Conservation (phyloP, 2,888 invertebrate species). For the Cheilosia pagana region DNA sequence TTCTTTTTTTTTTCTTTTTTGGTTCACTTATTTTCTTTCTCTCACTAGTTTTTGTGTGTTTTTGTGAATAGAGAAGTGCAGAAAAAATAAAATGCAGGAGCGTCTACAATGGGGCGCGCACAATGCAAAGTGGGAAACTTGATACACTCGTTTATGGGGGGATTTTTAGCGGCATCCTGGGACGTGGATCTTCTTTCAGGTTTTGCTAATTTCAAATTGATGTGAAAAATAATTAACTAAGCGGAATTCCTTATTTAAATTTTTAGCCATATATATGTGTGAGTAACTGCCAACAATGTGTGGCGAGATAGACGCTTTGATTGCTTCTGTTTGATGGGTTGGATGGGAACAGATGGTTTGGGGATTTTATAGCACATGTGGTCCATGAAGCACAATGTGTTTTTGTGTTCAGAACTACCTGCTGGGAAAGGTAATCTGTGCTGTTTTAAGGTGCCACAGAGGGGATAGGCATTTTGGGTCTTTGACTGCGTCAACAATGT, state of each 20-base stretch:
- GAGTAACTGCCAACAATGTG: background rate
- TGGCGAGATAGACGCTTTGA: constrained; percentile 14
- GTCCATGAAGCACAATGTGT: background rate
- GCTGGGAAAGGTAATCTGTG: constrained; percentile 3
- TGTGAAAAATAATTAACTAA: constrained; percentile 75
- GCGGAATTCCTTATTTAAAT: constrained; percentile 70
- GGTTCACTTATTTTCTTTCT: constrained; percentile 30
- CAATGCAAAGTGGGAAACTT: constrained; percentile 69
- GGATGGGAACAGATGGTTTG: constrained; percentile 50
- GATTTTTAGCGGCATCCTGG: constrained; percentile 21
- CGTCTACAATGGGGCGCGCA: constrained; percentile 60
- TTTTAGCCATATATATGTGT: constrained; percentile 29
- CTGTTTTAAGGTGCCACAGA: background rate
- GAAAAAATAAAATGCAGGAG: constrained; percentile 67
- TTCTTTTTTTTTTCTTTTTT: constrained; percentile 15
- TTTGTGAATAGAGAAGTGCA: constrained; percentile 61
- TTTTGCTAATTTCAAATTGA: constrained; percentile 69
- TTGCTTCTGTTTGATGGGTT: constrained; percentile 61
- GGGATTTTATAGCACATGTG: constrained; percentile 17
- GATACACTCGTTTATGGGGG: constrained; percentile 70
- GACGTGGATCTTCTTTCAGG: constrained; percentile 66
- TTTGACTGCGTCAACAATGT: no score
- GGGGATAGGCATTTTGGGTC: background rate
- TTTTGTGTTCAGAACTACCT: background rate
- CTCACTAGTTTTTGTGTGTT: constrained; percentile 44